Percentiles rank a stretch among this genome's conserved stretches.
These are phyloP conservation scores for Tinea pellionella DNA, from an alignment of 2,888 invertebrate genomes.

Conservation along the genomic window DNA sequence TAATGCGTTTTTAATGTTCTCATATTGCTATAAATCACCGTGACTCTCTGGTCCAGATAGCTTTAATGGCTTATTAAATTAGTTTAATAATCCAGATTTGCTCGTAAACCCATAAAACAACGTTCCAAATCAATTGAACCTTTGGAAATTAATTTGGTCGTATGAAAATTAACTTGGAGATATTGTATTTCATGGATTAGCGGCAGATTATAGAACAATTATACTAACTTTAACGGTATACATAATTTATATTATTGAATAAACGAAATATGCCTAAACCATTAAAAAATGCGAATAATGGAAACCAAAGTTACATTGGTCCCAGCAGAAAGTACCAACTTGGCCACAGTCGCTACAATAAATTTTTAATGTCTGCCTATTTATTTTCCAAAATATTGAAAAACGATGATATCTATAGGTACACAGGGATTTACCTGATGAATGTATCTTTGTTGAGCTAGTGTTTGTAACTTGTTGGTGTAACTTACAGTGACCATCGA, in stretches of 20 bases:
- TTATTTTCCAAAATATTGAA: too few relatives aligned
- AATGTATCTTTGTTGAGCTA: neutral
- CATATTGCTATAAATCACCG: slow-evolving; percentile 67
- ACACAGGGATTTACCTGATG: neutral
- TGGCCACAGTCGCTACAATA: too few relatives aligned
- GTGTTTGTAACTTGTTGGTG: neutral
- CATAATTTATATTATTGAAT: too few relatives aligned
- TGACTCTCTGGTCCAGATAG: slow-evolving; percentile 64
- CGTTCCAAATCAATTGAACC: slow-evolving; percentile 13
- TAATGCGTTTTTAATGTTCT: slow-evolving; percentile 70
- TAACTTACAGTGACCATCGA: neutral
- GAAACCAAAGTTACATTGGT: too few relatives aligned
- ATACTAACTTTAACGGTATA: neutral
- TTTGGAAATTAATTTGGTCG: slow-evolving; percentile 6
- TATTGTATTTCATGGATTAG: slow-evolving; percentile 1
- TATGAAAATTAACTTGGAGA: slow-evolving; percentile 3
- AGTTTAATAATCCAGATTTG: slow-evolving; percentile 17
- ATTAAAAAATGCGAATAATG: too few relatives aligned
- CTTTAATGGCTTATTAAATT: slow-evolving; percentile 67
- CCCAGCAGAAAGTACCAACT: too few relatives aligned
- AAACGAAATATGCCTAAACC: too few relatives aligned
- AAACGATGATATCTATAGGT: too few relatives aligned
- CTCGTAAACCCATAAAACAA: slow-evolving; percentile 12
- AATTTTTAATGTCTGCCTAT: too few relatives aligned
- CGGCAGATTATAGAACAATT: neutral